Evolutionary conservation across 1,140 invertebrate species (phyloP).

Genomic region (Magallana ariakensis): DNA sequence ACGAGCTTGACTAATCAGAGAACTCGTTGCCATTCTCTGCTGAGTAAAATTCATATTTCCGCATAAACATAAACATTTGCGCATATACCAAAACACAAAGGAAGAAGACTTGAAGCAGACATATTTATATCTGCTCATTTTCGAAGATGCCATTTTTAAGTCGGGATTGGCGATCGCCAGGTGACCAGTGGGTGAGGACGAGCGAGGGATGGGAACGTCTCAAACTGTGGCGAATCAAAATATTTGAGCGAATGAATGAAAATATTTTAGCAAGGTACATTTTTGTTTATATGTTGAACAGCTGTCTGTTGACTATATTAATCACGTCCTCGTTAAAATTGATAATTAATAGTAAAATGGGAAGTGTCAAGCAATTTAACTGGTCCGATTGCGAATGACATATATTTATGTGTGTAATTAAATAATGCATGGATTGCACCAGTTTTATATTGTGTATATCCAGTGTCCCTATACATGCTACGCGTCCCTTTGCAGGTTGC

Average conservation of each 20-base stretch:
- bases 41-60: constrained; percentile 56
- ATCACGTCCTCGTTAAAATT: no score
- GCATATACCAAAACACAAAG: constrained; percentile 65
- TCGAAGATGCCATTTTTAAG: constrained; percentile 91
- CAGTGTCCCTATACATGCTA: no score
- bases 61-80: constrained; percentile 72
- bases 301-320: neutral
- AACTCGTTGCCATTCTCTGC: constrained; percentile 42
- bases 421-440: neutral
- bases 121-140: neutral
- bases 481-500: constrained; percentile 58
- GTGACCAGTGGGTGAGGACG: constrained; percentile 98
- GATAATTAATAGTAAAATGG: no score
- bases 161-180: constrained; percentile 89
- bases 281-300: constrained; percentile 11
- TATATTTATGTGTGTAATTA: no score
- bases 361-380: no score
- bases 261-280: constrained; percentile 75
- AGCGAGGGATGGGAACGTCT: constrained; percentile 86
- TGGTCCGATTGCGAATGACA: no score
- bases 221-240: constrained; percentile 75
- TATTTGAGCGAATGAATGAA: constrained; percentile 78
- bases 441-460: neutral
- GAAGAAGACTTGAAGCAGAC: constrained; percentile 8
- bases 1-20: constrained; percentile 53